Conservation (phyloP, 2,797 vertebrate genomes). For the Gymnodraco acuticeps region DNA sequence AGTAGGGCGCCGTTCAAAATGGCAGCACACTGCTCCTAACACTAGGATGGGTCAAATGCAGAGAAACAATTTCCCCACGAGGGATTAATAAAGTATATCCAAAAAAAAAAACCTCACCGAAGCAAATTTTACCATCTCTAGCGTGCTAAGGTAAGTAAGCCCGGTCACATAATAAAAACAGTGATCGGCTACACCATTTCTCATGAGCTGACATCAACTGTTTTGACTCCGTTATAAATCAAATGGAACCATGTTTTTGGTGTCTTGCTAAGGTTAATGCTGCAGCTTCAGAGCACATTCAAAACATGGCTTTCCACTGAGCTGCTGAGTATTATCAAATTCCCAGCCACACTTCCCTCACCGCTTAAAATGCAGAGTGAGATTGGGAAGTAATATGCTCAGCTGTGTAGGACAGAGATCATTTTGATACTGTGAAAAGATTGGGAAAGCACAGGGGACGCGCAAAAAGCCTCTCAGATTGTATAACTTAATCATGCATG, state of each 20-base stretch:
- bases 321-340: slow-evolving; percentile 63
- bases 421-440: slow-evolving; percentile 62
- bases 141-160: slow-evolving; percentile 26
- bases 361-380: slow-evolving; percentile 57
- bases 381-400: slow-evolving; percentile 62
- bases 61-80: too few species aligned
- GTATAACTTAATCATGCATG: slow-evolving; percentile 76
- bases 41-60: too few species aligned
- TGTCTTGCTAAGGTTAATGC: slow-evolving; percentile 61
- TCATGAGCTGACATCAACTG: slow-evolving; percentile 70
- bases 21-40: too few species aligned
- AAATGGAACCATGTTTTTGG: slow-evolving; percentile 69
- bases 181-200: slow-evolving; percentile 43
- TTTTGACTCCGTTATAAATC: slow-evolving; percentile 76
- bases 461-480: slow-evolving; percentile 62
- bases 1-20: too few species aligned
- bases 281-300: slow-evolving; percentile 64
- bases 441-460: slow-evolving; percentile 64
- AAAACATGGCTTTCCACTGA: slow-evolving; percentile 71
- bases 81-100: too few species aligned
- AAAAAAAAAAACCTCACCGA: slow-evolving; percentile 10
- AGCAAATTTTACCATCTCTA: slow-evolving; percentile 40
- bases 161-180: slow-evolving; percentile 53
- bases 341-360: slow-evolving; percentile 70
- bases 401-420: slow-evolving; percentile 67